These are phyloP conservation scores for Leptinotarsa haldemani DNA, from an alignment of 2,888 invertebrate genomes.

Conservation along the genomic window DNA sequence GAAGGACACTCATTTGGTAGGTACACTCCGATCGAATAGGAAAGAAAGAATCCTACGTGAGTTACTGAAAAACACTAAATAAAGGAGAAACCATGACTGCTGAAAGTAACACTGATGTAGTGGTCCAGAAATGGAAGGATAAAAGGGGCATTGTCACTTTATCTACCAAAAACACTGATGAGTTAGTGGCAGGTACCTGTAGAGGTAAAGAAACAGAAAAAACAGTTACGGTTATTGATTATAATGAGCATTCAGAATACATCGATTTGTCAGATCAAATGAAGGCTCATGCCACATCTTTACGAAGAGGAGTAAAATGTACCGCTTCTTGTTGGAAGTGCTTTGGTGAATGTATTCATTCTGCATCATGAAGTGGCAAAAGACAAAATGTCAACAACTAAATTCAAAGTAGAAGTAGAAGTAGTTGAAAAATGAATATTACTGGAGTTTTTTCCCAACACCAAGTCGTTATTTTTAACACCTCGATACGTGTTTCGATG, in stretches of 20 bases:
- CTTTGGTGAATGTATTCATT: conserved; percentile 47
- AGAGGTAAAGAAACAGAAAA: conserved; percentile 33
- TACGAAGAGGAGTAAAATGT: conserved; percentile 54
- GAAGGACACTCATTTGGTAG: neutral
- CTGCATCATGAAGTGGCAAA: conserved; percentile 45
- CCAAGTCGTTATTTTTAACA: no score
- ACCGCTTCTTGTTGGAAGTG: conserved; percentile 46
- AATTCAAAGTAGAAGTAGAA: conserved; percentile 1
- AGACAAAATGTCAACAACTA: conserved; percentile 36
- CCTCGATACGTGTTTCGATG: no score
- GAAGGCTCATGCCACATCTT: conserved; percentile 47
- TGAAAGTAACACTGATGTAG: conserved; percentile 17
- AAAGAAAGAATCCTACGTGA: conserved; percentile 20
- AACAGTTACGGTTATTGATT: conserved; percentile 42
- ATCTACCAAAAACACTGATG: conserved; percentile 30
- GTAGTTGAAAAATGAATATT: no score
- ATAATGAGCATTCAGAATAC: conserved; percentile 51
- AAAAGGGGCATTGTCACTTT: neutral
- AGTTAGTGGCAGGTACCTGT: conserved; percentile 40
- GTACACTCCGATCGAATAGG: conserved; percentile 14
- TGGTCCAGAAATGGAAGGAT: conserved; percentile 21
- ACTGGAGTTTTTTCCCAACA: no score
- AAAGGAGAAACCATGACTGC: conserved; percentile 3
- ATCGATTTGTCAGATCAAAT: conserved; percentile 55
- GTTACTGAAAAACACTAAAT: conserved; percentile 6